These are phyloP conservation scores for Ormyrus pomaceus DNA, from an alignment of 2,888 invertebrate species.

Conservation along the genomic window DNA sequence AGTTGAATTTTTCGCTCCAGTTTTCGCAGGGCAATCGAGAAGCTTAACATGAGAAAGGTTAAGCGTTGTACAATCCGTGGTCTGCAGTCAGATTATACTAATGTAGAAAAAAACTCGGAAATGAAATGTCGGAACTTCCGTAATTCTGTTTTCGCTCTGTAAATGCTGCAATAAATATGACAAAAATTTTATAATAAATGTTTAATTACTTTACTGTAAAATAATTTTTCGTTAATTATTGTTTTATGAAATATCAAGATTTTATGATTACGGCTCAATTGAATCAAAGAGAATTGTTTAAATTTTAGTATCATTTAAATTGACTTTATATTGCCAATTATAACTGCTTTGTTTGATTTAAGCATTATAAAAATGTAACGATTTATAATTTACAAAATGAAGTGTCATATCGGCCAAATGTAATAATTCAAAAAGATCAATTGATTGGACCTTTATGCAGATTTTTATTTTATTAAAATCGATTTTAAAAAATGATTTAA, in stretches of 20 bases:
- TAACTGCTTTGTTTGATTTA: neutral
- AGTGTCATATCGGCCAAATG: neutral
- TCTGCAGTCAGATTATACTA: neutral
- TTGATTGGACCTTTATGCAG: neutral
- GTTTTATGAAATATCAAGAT: no score
- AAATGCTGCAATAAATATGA: neutral
- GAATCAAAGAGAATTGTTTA: no score
- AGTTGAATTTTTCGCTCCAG: conserved; percentile 7
- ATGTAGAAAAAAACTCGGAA: neutral
- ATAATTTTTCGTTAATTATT: neutral
- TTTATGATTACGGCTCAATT: no score
- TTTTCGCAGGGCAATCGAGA: neutral
- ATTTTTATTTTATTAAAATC: neutral
- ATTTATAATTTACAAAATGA: neutral
- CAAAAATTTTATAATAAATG: neutral
- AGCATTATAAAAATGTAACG: neutral
- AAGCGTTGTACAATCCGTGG: neutral
- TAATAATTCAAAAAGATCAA: neutral
- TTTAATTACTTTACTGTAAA: neutral
- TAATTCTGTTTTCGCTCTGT: neutral
- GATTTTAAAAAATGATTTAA: neutral
- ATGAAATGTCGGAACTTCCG: neutral
- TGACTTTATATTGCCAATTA: no score
- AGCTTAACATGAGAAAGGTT: conserved; percentile 41
- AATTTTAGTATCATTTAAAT: neutral